Evolutionary conservation across 92 coral and sea anemone species (phyloP).

Genomic region (Micromussa lordhowensis): DNA sequence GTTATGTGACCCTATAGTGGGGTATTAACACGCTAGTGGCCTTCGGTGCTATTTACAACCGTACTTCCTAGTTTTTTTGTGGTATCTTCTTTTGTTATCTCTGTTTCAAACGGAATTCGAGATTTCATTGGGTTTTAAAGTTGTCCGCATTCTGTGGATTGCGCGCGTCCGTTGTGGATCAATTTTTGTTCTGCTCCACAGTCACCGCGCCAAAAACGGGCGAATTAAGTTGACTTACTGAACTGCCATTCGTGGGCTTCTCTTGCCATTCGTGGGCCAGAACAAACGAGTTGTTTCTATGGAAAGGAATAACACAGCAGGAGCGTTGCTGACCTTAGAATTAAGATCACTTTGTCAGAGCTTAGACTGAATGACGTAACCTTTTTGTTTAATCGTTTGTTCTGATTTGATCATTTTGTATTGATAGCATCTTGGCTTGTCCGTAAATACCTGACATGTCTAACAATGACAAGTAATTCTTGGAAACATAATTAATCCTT

Average conservation of each 20-base stretch:
- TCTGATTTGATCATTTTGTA: background rate
- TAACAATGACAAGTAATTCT: background rate
- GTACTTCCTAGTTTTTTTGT: background rate
- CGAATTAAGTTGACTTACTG: background rate
- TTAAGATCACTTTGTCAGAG: background rate
- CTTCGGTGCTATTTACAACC: no score
- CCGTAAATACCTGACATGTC: background rate
- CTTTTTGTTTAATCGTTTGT: background rate
- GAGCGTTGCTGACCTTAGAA: background rate
- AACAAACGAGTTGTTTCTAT: background rate
- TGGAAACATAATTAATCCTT: background rate
- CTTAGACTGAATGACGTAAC: background rate
- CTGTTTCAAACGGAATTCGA: background rate
- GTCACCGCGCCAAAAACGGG: background rate
- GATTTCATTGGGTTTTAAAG: background rate
- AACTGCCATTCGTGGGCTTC: background rate
- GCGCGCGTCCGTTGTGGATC: background rate
- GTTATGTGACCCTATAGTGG: background rate
- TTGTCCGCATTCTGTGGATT: background rate
- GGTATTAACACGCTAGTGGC: no score
- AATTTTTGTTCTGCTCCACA: background rate
- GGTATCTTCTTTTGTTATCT: no score
- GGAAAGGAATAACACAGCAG: background rate
- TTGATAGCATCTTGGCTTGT: background rate
- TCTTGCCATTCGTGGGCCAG: background rate